phyloP scores from a whole-genome alignment of 1,140 invertebrate species.

The Papilio machaon region DNA sequence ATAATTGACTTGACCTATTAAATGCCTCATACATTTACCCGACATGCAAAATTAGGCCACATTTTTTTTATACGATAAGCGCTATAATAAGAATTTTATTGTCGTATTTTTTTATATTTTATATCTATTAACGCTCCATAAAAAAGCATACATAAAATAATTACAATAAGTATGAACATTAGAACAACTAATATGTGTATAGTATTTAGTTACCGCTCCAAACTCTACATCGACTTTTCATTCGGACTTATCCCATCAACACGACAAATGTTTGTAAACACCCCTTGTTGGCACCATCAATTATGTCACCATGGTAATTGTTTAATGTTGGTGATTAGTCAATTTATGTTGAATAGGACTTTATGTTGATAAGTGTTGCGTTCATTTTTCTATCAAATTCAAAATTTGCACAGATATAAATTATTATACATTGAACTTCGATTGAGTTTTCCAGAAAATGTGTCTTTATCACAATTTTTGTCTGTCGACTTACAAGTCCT shows the following conservation, averaged over 20 bases:
- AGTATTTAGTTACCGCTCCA: neutral
- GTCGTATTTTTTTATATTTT: too few relatives aligned
- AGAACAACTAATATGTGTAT: neutral
- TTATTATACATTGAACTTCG: neutral
- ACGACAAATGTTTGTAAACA: slow-evolving; percentile 6
- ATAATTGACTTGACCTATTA: neutral
- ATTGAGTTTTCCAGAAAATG: neutral
- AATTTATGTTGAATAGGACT: neutral
- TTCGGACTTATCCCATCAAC: slow-evolving; percentile 14
- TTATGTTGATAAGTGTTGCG: neutral
- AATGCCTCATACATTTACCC: neutral
- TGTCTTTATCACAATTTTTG: neutral
- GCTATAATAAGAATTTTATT: too few relatives aligned
- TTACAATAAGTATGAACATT: too few relatives aligned
- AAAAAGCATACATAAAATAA: too few relatives aligned
- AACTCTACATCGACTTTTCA: slow-evolving; percentile 4
- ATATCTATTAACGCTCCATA: too few relatives aligned
- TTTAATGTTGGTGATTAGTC: slow-evolving; percentile 2
- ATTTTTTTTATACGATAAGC: neutral
- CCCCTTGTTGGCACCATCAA: neutral
- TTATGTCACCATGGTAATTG: slow-evolving; percentile 14
- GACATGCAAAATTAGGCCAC: neutral
- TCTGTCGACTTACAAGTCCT: neutral
- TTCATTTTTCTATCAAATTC: neutral
- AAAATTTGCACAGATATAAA: neutral